A percentile compares a stretch with the other conserved stretches of the same genome.
phyloP scores from a whole-genome alignment of 2,797 vertebrate species.

The Caiman crocodilus region DNA sequence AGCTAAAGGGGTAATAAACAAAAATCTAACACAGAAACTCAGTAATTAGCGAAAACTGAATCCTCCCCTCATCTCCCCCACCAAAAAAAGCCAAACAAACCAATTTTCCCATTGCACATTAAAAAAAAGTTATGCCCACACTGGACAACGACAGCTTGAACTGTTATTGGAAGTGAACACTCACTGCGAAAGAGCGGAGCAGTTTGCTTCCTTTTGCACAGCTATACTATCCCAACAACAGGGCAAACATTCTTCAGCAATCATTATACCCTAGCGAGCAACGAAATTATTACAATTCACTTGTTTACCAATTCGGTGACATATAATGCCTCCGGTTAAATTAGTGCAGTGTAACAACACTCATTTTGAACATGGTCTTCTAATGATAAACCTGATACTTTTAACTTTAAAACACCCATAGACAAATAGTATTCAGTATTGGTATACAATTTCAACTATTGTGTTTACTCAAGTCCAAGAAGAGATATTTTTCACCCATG shows the following conservation, averaged over 20 bases:
- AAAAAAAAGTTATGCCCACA: background rate
- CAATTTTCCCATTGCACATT: background rate
- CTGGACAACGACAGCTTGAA: background rate
- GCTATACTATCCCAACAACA: background rate
- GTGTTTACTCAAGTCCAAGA: background rate
- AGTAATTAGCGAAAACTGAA: background rate
- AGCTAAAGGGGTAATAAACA: background rate
- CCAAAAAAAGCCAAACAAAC: no score
- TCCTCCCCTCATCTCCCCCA: no score
- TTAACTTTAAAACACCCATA: background rate
- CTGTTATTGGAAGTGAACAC: background rate
- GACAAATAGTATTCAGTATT: background rate
- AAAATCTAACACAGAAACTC: background rate
- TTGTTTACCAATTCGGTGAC: slow-evolving; percentile 51
- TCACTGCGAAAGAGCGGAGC: background rate
- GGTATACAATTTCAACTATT: background rate
- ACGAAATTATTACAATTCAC: slow-evolving; percentile 56
- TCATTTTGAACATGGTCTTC: slow-evolving; percentile 30
- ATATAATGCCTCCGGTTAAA: slow-evolving; percentile 28
- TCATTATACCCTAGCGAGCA: slow-evolving; percentile 10
- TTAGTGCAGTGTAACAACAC: slow-evolving; percentile 6
- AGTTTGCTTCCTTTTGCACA: background rate
- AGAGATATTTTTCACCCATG: no score
- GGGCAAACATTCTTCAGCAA: slow-evolving; percentile 42
- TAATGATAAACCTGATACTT: background rate